A percentile compares a stretch with the other conserved stretches of the same genome.
Conservation (phyloP, 2,797 vertebrate genomes). For the Brachyrhaphis roseni region DNA sequence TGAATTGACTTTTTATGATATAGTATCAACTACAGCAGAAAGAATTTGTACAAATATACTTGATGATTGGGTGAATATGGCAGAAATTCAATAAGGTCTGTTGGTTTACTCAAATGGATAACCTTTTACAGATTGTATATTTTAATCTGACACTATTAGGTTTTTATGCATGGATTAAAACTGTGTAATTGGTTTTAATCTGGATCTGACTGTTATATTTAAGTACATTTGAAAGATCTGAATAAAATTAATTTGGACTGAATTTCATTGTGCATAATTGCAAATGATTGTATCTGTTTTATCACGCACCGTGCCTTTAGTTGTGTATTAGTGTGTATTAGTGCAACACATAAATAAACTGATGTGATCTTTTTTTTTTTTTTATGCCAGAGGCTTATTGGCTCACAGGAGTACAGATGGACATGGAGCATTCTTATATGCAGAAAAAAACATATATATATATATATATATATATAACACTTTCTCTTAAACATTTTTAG, state of each 20-base stretch:
- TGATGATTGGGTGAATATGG: neutral
- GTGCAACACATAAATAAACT: neutral
- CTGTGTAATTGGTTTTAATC: neutral
- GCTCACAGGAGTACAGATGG: neutral
- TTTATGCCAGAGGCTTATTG: neutral
- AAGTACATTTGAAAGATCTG: neutral
- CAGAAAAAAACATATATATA: too few species aligned
- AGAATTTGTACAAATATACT: neutral
- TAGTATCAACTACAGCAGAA: neutral
- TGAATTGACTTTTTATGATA: neutral
- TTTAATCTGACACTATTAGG: neutral
- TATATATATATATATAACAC: neutral
- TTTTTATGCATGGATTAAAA: neutral
- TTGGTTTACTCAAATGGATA: neutral
- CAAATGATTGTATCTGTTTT: neutral
- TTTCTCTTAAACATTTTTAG: neutral
- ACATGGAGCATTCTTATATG: neutral
- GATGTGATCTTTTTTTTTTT: neutral
- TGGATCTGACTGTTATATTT: neutral
- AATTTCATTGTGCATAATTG: neutral
- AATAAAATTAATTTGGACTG: neutral
- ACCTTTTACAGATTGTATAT: neutral
- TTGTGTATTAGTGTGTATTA: neutral
- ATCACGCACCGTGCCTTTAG: neutral
- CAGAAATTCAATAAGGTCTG: neutral